These are phyloP conservation scores for Oreortyx pictus DNA, from an alignment of 2,797 vertebrate genomes.

Conservation along the genomic window DNA sequence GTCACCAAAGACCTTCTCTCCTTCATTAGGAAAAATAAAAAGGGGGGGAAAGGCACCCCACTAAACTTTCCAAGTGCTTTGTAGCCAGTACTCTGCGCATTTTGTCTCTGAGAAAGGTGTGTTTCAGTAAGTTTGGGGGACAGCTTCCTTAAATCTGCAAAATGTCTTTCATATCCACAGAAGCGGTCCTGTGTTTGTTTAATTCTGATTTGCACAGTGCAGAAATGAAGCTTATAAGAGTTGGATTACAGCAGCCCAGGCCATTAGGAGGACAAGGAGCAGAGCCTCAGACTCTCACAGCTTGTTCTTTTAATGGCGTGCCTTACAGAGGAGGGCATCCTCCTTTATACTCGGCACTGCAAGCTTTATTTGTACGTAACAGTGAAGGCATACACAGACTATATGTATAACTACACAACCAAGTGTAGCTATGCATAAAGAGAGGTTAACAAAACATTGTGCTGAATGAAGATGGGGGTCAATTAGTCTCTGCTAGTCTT, in stretches of 20 bases:
- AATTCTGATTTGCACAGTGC: neutral
- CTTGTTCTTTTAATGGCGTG: neutral
- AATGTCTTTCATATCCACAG: neutral
- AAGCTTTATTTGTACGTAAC: fast-evolving
- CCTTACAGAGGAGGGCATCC: neutral
- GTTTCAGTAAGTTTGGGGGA: too few species aligned
- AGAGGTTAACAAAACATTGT: neutral
- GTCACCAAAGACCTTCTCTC: neutral
- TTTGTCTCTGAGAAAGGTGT: too few species aligned
- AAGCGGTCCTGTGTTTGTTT: neutral
- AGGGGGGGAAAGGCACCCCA: too few species aligned
- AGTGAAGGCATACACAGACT: neutral
- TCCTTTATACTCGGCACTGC: neutral
- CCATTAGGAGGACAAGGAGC: neutral
- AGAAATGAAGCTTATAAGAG: neutral
- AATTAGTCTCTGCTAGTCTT: neutral
- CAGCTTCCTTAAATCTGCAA: too few species aligned
- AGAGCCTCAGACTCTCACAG: neutral
- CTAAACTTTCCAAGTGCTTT: neutral
- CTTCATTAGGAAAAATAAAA: neutral
- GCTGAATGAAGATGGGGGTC: neutral
- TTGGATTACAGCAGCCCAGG: neutral
- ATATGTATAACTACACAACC: too few species aligned
- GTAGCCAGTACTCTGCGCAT: too few species aligned
- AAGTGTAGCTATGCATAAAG: neutral